Evolutionary conservation across 2,113 vertebrate species (phyloP).

Genomic region (Anser cygnoides): DNA sequence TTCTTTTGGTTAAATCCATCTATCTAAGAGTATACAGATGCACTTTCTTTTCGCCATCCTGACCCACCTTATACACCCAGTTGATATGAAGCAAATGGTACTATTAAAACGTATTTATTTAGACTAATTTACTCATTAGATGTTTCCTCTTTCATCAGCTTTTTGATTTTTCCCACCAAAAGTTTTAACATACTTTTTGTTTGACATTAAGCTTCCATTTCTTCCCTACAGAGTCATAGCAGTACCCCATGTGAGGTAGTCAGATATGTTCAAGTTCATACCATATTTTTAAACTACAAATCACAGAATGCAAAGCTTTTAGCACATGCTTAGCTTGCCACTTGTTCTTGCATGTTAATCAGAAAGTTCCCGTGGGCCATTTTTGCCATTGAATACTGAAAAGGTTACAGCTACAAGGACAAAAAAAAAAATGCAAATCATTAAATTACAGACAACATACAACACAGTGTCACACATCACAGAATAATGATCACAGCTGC

Average conservation of each 20-base stretch:
- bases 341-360: constrained; percentile 28
- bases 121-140: neutral
- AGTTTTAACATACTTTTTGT: neutral
- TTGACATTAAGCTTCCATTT: neutral
- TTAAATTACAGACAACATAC: constrained; percentile 37
- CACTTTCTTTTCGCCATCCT: neutral
- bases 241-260: neutral
- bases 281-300: neutral
- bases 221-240: neutral
- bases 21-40: neutral
- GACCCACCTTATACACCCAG: neutral
- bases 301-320: constrained; percentile 13
- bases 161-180: neutral
- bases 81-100: neutral
- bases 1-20: neutral
- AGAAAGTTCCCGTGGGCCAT: neutral
- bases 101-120: neutral
- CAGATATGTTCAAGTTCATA: neutral
- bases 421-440: constrained; percentile 13
- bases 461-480: neutral
- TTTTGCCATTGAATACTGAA: constrained; percentile 7
- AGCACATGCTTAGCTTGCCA: constrained; percentile 17
- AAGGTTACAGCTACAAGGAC: neutral
- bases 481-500: neutral
- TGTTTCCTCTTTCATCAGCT: neutral